Conservation (phyloP, 1,140 invertebrate genomes). For the Euborellia annulipes region DNA sequence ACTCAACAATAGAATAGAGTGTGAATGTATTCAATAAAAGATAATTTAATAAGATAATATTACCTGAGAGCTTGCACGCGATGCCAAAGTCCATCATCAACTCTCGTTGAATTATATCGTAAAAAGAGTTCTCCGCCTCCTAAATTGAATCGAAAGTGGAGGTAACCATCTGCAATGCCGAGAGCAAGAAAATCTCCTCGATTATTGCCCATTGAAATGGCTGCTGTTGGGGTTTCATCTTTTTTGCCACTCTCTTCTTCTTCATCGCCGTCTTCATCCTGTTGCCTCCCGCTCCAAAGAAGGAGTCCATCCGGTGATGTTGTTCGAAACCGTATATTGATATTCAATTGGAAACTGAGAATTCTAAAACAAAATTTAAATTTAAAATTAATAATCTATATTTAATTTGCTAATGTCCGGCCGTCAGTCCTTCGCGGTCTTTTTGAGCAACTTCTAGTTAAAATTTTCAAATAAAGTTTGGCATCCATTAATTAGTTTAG, state of each 20-base stretch:
- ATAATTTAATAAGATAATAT: too few species aligned
- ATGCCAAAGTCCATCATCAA: slow-evolving; percentile 89
- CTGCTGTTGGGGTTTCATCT: slow-evolving; percentile 26
- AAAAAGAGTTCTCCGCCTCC: slow-evolving; percentile 61
- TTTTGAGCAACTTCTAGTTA: too few species aligned
- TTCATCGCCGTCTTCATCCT: slow-evolving; percentile 26
- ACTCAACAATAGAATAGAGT: too few species aligned
- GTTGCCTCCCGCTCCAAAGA: slow-evolving; percentile 73
- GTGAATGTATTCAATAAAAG: too few species aligned
- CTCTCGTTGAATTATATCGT: slow-evolving; percentile 66
- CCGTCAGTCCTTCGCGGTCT: too few species aligned
- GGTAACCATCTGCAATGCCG: slow-evolving; percentile 60
- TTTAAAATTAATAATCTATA: too few species aligned
- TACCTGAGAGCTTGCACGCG: slow-evolving; percentile 73
- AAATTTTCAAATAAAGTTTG: too few species aligned
- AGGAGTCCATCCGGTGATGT: slow-evolving; percentile 55
- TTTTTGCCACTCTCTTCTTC: slow-evolving; percentile 3
- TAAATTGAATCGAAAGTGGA: slow-evolving; percentile 45
- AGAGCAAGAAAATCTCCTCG: slow-evolving; percentile 63
- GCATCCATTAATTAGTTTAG: too few species aligned
- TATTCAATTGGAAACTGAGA: slow-evolving; percentile 57
- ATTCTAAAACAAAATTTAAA: too few species aligned
- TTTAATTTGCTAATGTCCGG: too few species aligned
- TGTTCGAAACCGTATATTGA: slow-evolving; percentile 62
- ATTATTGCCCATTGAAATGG: slow-evolving; percentile 14